These are phyloP conservation scores for Dicerorhinus sumatrensis DNA, from an alignment of 2,113 vertebrate genomes.

Conservation along the genomic window DNA sequence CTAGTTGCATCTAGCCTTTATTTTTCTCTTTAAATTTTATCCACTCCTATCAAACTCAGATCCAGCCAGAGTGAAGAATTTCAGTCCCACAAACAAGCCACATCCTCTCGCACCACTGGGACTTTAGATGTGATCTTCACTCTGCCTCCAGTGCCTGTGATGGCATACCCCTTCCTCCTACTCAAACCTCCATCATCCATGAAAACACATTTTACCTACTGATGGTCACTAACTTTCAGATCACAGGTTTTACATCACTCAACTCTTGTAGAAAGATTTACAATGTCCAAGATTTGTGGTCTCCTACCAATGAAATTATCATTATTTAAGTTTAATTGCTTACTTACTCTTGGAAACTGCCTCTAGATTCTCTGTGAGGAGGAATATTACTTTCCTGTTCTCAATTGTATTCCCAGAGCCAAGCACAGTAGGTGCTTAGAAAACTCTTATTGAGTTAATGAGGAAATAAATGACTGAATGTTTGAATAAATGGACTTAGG, in stretches of 20 bases:
- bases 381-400: not conserved
- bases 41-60: not conserved
- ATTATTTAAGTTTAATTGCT: not conserved
- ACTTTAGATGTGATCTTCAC: not conserved
- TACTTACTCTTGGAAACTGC: not conserved
- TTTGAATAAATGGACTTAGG: not conserved
- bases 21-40: not conserved
- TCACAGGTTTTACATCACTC: not conserved
- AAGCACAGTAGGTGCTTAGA: not conserved
- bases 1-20: not conserved
- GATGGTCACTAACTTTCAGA: not conserved
- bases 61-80: not conserved
- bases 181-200: not conserved
- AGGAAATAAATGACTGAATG: not conserved
- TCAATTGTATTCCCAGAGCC: not conserved
- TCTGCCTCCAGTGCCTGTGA: not conserved
- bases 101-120: not conserved
- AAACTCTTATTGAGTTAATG: constrained; percentile 1
- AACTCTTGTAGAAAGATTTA: not conserved
- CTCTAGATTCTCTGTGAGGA: not conserved
- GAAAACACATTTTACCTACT: not conserved
- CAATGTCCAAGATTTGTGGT: not conserved
- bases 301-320: not conserved
- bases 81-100: not conserved
- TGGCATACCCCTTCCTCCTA: not conserved